phyloP scores from a whole-genome alignment of 2,113 vertebrate species.

The Craseonycteris thonglongyai region DNA sequence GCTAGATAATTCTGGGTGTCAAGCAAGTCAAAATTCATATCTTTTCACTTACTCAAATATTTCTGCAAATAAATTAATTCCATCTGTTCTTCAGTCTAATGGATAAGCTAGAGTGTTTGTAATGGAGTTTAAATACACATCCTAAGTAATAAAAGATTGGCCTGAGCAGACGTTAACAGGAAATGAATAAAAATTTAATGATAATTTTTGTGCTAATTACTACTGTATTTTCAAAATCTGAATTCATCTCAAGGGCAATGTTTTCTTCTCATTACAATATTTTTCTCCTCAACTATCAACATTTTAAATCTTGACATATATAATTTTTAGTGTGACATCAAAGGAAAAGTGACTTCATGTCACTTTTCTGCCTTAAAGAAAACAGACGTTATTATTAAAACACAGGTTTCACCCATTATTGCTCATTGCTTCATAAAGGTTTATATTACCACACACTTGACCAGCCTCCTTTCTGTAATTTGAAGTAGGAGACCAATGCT shows the following conservation, averaged over 20 bases:
- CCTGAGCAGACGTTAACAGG: conserved; percentile 1
- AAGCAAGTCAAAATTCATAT: conserved; percentile 67
- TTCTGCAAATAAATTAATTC: conserved; percentile 67
- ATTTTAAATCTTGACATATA: not conserved
- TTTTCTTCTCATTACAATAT: conserved; percentile 1
- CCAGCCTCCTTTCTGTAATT: conserved; percentile 58
- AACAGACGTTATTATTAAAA: not conserved
- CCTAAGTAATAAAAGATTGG: conserved; percentile 19
- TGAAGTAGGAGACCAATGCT: conserved; percentile 26
- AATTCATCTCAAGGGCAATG: conserved; percentile 19
- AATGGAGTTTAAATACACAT: not conserved
- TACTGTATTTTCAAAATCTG: not conserved
- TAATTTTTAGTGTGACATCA: not conserved
- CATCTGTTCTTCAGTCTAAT: conserved; percentile 62
- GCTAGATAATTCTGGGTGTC: conserved; percentile 47
- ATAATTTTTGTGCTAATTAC: not conserved
- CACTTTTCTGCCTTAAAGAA: not conserved
- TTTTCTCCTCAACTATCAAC: conserved; percentile 26
- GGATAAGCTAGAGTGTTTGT: not conserved
- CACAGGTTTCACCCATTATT: not conserved
- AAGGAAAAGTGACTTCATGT: not conserved
- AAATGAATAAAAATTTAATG: conserved; percentile 31
- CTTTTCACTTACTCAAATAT: conserved; percentile 67
- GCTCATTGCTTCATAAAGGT: not conserved
- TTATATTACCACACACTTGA: not conserved